Conservation (phyloP, 1,140 invertebrate genomes). For the Nylanderia fulva region DNA sequence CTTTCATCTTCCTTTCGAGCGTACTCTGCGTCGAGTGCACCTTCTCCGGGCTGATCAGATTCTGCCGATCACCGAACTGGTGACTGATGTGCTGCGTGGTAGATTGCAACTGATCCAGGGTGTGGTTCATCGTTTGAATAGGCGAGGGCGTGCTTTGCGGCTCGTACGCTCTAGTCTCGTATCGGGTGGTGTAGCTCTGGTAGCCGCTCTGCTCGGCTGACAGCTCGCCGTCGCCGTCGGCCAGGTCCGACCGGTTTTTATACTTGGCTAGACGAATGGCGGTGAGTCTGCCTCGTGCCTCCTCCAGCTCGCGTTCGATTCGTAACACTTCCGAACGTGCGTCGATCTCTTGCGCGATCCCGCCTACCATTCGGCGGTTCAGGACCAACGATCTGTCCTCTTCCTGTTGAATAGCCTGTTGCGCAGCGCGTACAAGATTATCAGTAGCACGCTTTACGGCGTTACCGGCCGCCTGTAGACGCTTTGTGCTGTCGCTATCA, state of each 20-base stretch:
- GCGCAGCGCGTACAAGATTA: slow-evolving; percentile 97
- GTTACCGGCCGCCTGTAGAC: slow-evolving; percentile 98
- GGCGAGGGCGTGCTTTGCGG: slow-evolving; percentile 57
- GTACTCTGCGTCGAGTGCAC: slow-evolving; percentile 82
- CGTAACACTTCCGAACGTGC: slow-evolving; percentile 94
- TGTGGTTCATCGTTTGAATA: slow-evolving; percentile 73
- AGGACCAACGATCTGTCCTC: slow-evolving; percentile 96
- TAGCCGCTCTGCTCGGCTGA: slow-evolving; percentile 83
- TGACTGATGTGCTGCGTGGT: slow-evolving; percentile 73
- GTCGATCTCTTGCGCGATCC: slow-evolving; percentile 97
- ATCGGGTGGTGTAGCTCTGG: slow-evolving; percentile 79
- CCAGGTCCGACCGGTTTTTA: slow-evolving; percentile 86
- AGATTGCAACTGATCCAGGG: slow-evolving; percentile 75
- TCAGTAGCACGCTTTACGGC: slow-evolving; percentile 99
- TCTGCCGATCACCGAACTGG: slow-evolving; percentile 78
- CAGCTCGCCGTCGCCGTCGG: slow-evolving; percentile 80
- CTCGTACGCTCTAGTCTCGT: slow-evolving; percentile 75
- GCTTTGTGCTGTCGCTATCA: slow-evolving; percentile 95
- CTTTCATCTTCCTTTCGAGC: slow-evolving; percentile 81
- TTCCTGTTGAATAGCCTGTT: slow-evolving; percentile 96
- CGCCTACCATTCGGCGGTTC: slow-evolving; percentile 96
- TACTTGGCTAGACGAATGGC: slow-evolving; percentile 95
- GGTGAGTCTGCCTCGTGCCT: slow-evolving; percentile 95
- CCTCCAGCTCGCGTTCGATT: slow-evolving; percentile 97
- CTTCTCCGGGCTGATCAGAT: slow-evolving; percentile 82